phyloP scores from a whole-genome alignment of 2,797 vertebrate genomes.

The Microchirus variegatus region DNA sequence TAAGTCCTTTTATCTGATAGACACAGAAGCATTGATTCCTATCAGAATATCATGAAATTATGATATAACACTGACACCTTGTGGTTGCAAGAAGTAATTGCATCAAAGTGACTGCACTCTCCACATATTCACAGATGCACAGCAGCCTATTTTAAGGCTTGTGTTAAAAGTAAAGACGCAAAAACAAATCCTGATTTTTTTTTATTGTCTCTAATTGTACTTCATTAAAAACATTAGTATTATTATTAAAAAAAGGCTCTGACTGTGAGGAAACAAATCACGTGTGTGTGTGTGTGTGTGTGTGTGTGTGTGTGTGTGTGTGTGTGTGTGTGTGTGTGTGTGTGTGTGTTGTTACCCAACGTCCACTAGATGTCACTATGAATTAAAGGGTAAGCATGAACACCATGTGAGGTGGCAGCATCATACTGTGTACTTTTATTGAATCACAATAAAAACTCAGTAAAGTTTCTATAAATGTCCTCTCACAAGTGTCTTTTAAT shows the following conservation, averaged over 20 bases:
- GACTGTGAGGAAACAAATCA: no score
- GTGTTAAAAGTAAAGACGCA: background rate
- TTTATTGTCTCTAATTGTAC: background rate
- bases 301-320: no score
- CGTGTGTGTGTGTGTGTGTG: no score
- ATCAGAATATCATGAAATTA: background rate
- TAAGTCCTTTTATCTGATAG: no score
- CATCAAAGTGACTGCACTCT: background rate
- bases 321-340: no score
- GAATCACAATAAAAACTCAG: no score
- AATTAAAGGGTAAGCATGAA: background rate
- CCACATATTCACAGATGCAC: background rate
- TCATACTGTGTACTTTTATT: no score
- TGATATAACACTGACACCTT: conserved; percentile 17
- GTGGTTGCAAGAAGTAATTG: conserved; percentile 25
- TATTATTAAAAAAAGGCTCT: no score
- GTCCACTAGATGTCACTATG: background rate
- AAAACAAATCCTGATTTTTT: background rate
- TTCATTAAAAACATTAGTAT: background rate
- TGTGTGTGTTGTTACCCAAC: background rate
- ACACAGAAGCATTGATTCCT: background rate
- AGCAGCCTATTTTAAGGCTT: no score
- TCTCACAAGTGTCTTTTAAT: no score
- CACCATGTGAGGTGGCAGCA: no score
- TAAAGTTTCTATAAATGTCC: no score